Evolutionary conservation across 1,140 invertebrate species (phyloP).

Genomic region (Cyrtorhinus lividipennis): DNA sequence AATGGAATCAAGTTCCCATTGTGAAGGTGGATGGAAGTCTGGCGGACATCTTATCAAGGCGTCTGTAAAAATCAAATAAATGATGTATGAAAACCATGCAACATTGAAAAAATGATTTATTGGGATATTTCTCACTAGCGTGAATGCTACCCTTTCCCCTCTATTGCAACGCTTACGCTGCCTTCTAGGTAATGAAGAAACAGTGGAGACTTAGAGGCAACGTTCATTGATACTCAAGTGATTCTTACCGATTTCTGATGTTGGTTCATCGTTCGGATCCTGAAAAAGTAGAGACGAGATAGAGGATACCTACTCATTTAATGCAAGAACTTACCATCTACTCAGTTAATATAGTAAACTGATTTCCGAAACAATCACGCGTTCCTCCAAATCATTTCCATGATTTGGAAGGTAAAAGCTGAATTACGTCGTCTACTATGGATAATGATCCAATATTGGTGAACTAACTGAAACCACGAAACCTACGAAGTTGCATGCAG

Average conservation of each 20-base stretch:
- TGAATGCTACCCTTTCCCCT: not conserved
- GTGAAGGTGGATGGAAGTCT: not conserved
- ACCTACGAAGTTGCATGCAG: not conserved
- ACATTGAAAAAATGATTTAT: not conserved
- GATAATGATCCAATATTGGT: not conserved
- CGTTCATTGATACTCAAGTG: not conserved
- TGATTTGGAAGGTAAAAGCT: no score
- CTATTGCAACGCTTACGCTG: not conserved
- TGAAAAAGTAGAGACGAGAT: not conserved
- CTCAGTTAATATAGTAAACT: not conserved
- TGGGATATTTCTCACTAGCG: not conserved
- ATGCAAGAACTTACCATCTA: no score
- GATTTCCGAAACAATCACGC: not conserved
- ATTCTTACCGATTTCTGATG: not conserved
- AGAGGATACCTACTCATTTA: not conserved
- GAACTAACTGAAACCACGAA: not conserved
- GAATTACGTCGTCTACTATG: not conserved
- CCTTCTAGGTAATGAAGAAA: not conserved
- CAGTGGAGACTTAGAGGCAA: not conserved
- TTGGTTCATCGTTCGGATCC: not conserved
- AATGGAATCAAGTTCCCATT: conserved; percentile 17
- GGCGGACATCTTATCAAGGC: conserved; percentile 17
- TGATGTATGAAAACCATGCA: conserved; percentile 1
- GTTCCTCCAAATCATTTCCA: not conserved
- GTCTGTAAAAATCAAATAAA: conserved; percentile 18